Percentiles rank a stretch among this genome's conserved stretches.
Conservation (phyloP, 2,797 vertebrate genomes). For the Ptychobarbus kaznakovi region DNA sequence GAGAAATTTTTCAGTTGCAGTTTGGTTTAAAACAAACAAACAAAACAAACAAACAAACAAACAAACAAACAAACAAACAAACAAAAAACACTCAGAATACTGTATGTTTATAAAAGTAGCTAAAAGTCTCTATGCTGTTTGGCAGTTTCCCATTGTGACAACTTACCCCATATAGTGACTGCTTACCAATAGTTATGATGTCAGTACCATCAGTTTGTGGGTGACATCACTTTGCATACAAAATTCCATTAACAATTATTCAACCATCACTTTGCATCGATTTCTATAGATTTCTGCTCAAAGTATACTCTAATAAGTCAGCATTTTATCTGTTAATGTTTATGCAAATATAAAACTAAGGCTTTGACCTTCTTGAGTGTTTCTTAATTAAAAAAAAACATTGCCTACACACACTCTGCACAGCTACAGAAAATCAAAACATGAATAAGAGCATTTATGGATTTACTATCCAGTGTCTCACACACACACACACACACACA, state of each 20-base stretch:
- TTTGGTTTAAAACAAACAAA: not conserved
- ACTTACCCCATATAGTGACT: slow-evolving; percentile 15
- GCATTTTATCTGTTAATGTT: slow-evolving; percentile 55
- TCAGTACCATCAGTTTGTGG: slow-evolving; percentile 4
- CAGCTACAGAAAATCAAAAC: slow-evolving; percentile 34
- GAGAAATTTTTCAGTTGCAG: not conserved
- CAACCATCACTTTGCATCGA: slow-evolving; percentile 39
- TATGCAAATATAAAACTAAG: slow-evolving; percentile 54
- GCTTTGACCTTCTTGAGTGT: slow-evolving; percentile 42
- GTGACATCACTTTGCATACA: slow-evolving; percentile 37
- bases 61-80: no score
- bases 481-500: not conserved
- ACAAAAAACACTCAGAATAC: not conserved
- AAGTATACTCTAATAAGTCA: slow-evolving; percentile 62
- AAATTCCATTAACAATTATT: slow-evolving; percentile 60
- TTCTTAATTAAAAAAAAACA: slow-evolving; percentile 15
- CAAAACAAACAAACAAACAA: no score
- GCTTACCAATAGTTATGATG: slow-evolving; percentile 34
- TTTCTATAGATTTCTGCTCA: slow-evolving; percentile 51
- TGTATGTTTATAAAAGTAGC: not conserved
- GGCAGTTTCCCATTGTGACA: not conserved
- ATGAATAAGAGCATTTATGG: slow-evolving; percentile 31
- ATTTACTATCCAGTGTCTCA: slow-evolving; percentile 31
- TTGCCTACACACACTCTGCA: not conserved
- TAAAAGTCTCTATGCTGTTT: not conserved